phyloP scores from a whole-genome alignment of 2,888 invertebrate genomes.

The Amphipoea oculea region DNA sequence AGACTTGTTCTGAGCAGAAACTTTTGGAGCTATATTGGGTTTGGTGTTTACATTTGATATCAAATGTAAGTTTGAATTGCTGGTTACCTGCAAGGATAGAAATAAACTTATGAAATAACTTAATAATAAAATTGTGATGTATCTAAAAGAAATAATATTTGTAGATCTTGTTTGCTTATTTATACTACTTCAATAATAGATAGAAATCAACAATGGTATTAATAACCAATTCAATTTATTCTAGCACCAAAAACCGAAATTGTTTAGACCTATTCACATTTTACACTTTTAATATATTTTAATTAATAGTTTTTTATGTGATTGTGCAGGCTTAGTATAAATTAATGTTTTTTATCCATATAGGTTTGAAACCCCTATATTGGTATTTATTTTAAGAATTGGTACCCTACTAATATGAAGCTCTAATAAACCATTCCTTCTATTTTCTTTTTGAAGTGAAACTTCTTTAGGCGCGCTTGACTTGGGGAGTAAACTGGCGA shows the following conservation, averaged over 20 bases:
- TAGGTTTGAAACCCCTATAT: background rate
- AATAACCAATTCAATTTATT: background rate
- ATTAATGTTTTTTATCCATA: background rate
- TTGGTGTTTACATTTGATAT: slow-evolving; percentile 85
- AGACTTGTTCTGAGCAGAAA: slow-evolving; percentile 80
- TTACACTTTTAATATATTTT: background rate
- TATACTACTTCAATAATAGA: background rate
- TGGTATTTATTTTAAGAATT: background rate
- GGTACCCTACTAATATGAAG: background rate
- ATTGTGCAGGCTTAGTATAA: slow-evolving; percentile 1
- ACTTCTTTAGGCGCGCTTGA: too few species aligned
- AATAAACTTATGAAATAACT: slow-evolving; percentile 41
- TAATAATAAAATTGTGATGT: background rate
- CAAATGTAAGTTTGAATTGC: slow-evolving; percentile 84
- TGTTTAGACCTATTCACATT: background rate
- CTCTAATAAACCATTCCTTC: background rate
- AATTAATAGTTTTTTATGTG: slow-evolving; percentile 3
- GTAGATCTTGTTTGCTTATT: background rate
- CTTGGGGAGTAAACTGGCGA: too few species aligned
- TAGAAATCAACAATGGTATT: background rate
- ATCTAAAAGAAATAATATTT: slow-evolving; percentile 3
- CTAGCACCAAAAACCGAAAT: background rate
- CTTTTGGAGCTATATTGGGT: slow-evolving; percentile 85
- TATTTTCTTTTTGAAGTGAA: too few species aligned
- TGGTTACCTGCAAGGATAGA: slow-evolving; percentile 82